Evolutionary conservation across 2,888 invertebrate species (phyloP).

Genomic region (Podabrus alpinus): DNA sequence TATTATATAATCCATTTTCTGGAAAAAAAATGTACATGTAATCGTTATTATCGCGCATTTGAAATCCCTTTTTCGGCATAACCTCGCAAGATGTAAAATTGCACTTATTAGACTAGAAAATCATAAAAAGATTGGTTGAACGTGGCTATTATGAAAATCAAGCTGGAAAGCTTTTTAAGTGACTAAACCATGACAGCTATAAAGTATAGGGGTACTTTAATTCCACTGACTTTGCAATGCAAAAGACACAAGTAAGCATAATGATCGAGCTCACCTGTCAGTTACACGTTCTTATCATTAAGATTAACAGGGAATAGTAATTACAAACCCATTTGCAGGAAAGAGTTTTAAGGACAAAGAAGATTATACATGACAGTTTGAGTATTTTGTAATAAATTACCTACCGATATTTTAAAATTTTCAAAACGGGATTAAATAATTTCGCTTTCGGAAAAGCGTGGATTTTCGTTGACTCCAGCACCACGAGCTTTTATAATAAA

Average conservation of each 20-base stretch:
- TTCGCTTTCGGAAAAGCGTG: too few species aligned
- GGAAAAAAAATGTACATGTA: constrained; percentile 6
- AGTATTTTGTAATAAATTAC: not conserved
- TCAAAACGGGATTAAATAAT: too few species aligned
- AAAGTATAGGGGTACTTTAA: not conserved
- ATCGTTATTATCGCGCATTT: not conserved
- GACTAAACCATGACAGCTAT: not conserved
- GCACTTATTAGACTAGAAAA: not conserved
- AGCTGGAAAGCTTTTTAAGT: not conserved
- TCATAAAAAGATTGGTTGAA: not conserved
- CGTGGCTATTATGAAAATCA: not conserved
- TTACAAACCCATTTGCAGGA: not conserved
- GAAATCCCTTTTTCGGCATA: not conserved
- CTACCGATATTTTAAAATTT: not conserved
- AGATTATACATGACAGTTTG: not conserved
- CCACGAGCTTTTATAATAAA: not conserved
- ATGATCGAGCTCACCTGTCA: not conserved
- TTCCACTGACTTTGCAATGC: not conserved
- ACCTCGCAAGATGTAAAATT: not conserved
- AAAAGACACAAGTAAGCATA: not conserved
- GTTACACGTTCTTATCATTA: not conserved
- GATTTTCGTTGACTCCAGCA: too few species aligned
- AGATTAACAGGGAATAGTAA: not conserved
- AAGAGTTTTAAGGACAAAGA: not conserved
- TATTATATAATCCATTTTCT: constrained; percentile 18